Percentiles rank a stretch among this genome's conserved stretches.
phyloP scores from a whole-genome alignment of 1,140 invertebrate genomes.

The Rhagoletis pomonella region DNA sequence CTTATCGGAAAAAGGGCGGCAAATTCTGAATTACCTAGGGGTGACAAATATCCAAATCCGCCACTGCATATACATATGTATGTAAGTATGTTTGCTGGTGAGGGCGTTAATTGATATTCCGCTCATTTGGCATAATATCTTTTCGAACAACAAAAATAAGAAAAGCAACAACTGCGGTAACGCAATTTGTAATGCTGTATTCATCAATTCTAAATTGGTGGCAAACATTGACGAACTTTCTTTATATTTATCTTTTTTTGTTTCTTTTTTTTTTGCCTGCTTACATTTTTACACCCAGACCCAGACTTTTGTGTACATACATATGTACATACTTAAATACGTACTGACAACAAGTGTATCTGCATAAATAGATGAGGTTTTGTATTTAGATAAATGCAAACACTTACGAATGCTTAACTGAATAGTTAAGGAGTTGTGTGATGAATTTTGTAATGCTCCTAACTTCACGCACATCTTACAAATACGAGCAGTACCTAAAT shows the following conservation, averaged over 20 bases:
- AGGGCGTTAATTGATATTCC: constrained; percentile 52
- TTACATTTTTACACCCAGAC: not conserved
- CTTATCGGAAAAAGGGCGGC: too few relatives aligned
- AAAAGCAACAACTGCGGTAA: constrained; percentile 24
- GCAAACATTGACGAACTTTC: constrained; percentile 34
- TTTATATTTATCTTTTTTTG: not conserved
- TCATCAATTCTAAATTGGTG: constrained; percentile 48
- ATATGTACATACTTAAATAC: not conserved
- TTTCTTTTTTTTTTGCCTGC: not conserved
- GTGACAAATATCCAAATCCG: too few relatives aligned
- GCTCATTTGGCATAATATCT: constrained; percentile 51
- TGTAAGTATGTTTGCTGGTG: not conserved
- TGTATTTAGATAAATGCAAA: constrained; percentile 17
- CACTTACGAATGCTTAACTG: not conserved
- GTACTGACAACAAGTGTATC: constrained; percentile 10
- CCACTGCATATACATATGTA: too few relatives aligned
- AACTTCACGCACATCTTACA: not conserved
- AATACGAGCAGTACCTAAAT: not conserved
- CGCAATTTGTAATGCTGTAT: constrained; percentile 49
- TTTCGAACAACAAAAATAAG: constrained; percentile 35
- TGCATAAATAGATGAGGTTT: not conserved
- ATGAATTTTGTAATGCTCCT: constrained; percentile 16
- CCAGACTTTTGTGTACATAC: not conserved
- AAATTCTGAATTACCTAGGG: too few relatives aligned
- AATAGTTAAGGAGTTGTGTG: constrained; percentile 11